Evolutionary conservation across 2,113 vertebrate genomes (phyloP), one percentile per base, ranked within the genome.

Genomic region (Alethe castanea): DNA sequence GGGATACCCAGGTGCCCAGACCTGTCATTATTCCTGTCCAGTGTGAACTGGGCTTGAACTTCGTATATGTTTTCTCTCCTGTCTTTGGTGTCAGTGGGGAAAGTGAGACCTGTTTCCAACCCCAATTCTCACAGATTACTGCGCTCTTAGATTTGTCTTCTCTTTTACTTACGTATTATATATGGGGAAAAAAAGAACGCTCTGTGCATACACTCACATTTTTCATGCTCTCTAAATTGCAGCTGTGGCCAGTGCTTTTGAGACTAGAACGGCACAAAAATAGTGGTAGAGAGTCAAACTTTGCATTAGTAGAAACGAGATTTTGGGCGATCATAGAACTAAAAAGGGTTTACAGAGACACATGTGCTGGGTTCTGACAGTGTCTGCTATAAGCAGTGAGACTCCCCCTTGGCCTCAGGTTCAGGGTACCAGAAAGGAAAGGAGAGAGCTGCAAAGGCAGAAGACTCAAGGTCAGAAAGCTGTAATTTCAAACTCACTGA

Each of bases 181-280:
- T 2, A 65, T 15, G 26, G 19, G 48, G 6, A 9, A 67, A 64
- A 33, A 81, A 8, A 70, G 10, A 40, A 14, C 9, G n/a, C 3
- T 2, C 1, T 0, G 0, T 42, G 11, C 33, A 38, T 9, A 56
- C 40, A 38, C 18, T 31, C 29, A 50, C 12, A 19, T 4, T 65
- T 73, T 54, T n/a, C 15, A 16, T 18, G 22, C 31, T 40, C 26
- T 79, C n/a, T 60, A 19, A 78, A 78, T 19, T 71, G 45, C n/a
- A 88, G 1, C 10, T 54, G 9, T 50, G 44, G 13, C 8, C 7
- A 38, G 22, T 20, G 23, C 3, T 86, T 83, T 53, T 67, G 57
- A 77, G 19, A 15, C 19, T 88, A 47, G 54, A 72, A 90, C 5
- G 4, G 31, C 8, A 81, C 22, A 5, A 64, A 93, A 88, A 81